Evolutionary conservation across 1,140 invertebrate species (phyloP).

Genomic region (Drosophila obscura): DNA sequence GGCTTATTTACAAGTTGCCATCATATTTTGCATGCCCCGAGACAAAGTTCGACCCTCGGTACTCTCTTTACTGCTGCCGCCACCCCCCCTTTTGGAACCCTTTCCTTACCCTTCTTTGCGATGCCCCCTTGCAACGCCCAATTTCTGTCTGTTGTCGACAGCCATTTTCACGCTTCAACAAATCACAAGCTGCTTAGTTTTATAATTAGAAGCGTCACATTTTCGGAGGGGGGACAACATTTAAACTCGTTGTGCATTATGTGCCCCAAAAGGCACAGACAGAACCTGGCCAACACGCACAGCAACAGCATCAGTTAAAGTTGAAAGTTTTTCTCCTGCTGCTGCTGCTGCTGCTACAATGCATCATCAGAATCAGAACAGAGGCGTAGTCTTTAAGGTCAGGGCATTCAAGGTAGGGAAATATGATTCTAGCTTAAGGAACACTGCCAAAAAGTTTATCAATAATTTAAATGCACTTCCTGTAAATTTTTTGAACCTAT

Average conservation of each 20-base stretch:
- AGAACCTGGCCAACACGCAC: constrained; percentile 36
- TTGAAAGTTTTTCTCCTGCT: constrained; percentile 1
- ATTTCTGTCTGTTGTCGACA: constrained; percentile 69
- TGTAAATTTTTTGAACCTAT: too few species aligned
- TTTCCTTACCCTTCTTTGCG: not conserved
- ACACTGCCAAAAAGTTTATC: too few species aligned
- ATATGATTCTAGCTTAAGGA: not conserved
- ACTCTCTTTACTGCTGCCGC: not conserved
- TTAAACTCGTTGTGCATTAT: constrained; percentile 72
- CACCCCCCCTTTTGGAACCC: not conserved
- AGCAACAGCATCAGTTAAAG: constrained; percentile 37
- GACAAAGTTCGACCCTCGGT: constrained; percentile 26
- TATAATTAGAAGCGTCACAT: constrained; percentile 82
- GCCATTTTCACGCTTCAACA: constrained; percentile 81
- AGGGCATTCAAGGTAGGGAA: not conserved
- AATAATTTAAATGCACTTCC: not conserved
- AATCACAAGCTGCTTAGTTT: constrained; percentile 83
- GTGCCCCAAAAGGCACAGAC: constrained; percentile 51
- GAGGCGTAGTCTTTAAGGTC: constrained; percentile 1
- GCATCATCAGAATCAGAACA: constrained; percentile 39
- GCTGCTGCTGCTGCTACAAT: constrained; percentile 4
- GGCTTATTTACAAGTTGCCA: constrained; percentile 82
- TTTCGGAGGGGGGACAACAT: constrained; percentile 59
- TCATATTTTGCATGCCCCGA: constrained; percentile 78
- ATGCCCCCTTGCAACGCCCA: too few species aligned